Evolutionary conservation across 1,140 invertebrate genomes (phyloP).

Genomic region (Bicyclus anynana): DNA sequence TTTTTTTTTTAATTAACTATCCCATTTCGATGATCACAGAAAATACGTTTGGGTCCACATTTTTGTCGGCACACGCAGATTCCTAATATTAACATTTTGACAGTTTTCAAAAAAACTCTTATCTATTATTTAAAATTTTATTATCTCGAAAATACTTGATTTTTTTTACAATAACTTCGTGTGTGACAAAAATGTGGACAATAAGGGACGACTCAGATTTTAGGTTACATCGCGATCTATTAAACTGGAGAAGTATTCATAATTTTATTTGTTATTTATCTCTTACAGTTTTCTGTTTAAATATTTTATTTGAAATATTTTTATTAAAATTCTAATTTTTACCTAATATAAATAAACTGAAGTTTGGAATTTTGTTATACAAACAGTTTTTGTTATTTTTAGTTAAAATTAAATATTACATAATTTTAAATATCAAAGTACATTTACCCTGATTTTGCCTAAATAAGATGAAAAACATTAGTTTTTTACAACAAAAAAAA

Average conservation of each 20-base stretch:
- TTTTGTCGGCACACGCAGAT: conserved; percentile 22
- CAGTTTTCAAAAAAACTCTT: conserved; percentile 43
- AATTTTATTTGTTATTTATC: too few relatives aligned
- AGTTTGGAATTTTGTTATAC: too few relatives aligned
- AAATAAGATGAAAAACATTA: too few relatives aligned
- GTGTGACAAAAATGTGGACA: conserved; percentile 36
- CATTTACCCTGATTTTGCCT: too few relatives aligned
- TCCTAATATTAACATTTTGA: conserved; percentile 38
- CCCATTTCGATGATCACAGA: conserved; percentile 44
- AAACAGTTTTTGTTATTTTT: too few relatives aligned
- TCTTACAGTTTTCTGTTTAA: too few relatives aligned
- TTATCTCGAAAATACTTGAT: conserved; percentile 60
- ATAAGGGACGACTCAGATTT: conserved; percentile 3
- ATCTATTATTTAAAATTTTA: conserved; percentile 49
- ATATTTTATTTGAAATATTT: too few relatives aligned
- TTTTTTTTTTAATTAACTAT: conserved; percentile 11
- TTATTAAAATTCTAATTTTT: too few relatives aligned
- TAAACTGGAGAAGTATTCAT: background rate
- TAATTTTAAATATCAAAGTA: too few relatives aligned
- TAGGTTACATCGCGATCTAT: background rate
- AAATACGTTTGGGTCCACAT: conserved; percentile 36
- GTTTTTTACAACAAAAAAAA: too few relatives aligned
- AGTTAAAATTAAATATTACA: too few relatives aligned
- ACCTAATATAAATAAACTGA: too few relatives aligned
- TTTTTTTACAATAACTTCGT: conserved; percentile 35